phyloP scores from a whole-genome alignment of 2,113 vertebrate species.

The Lasiurus cinereus region DNA sequence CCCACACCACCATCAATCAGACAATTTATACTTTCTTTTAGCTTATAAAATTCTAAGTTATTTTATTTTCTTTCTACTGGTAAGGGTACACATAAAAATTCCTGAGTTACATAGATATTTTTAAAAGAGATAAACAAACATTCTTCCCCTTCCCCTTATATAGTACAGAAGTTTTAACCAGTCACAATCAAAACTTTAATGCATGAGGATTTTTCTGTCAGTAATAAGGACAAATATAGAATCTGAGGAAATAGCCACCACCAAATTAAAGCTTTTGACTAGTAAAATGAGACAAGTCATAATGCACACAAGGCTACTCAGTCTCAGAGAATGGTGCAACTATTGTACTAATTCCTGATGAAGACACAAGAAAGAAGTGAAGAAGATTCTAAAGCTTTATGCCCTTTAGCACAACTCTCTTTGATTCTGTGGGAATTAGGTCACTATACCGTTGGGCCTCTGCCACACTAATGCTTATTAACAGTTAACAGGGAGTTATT shows the following conservation, averaged over 20 bases:
- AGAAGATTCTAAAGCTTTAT: conserved; percentile 33
- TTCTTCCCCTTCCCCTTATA: background rate
- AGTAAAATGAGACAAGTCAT: background rate
- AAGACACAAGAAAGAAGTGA: conserved; percentile 47
- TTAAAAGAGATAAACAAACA: conserved; percentile 36
- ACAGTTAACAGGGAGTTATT: conserved; percentile 71
- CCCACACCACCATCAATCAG: background rate
- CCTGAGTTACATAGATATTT: background rate
- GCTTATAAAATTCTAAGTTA: background rate
- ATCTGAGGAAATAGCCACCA: background rate
- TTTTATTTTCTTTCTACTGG: background rate
- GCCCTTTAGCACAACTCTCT: conserved; percentile 18
- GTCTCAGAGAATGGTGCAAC: background rate
- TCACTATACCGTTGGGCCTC: background rate
- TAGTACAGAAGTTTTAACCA: background rate
- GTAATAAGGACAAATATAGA: background rate
- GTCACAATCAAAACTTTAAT: conserved; percentile 7
- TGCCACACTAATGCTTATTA: conserved; percentile 64
- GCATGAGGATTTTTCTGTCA: conserved; percentile 21
- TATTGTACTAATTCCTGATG: conserved; percentile 64
- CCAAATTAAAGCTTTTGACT: conserved; percentile 32
- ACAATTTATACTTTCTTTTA: conserved; percentile 31
- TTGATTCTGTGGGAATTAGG: conserved; percentile 60
- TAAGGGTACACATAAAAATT: background rate
- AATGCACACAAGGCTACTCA: conserved; percentile 26